Evolutionary conservation across 2,113 vertebrate species (phyloP), one percentile per base, ranked within the genome.

Genomic region (Epinephelus cyanopodus): DNA sequence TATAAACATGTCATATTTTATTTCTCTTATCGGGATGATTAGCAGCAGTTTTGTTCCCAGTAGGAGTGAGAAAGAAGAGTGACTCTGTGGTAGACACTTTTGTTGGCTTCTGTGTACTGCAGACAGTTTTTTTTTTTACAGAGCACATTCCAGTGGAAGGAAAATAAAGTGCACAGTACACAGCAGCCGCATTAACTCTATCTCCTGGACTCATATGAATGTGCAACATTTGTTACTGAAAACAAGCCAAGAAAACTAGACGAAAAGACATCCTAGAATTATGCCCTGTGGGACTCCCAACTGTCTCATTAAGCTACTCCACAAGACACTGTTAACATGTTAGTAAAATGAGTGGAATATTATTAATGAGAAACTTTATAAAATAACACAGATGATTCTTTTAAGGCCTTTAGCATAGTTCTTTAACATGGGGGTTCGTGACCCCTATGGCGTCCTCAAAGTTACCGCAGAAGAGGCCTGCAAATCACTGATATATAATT

Each of bases 231-330:
- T 56, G 25, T 69, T 60, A 19, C 11, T 77, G 62, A 52, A 58
- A 74, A 67, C 10, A 48, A 60, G 14, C 33, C 27, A 82, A 66
- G 19, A 17, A 54, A 82, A 64, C 6, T 10, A 53, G 18, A 54
- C 25, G 29, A 88, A 58, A 72, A 76, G 53, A 74, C n/a, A 75
- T 74, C 64, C 48, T 0, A 52, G 27, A 62, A 74, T 33, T 1
- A 3, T 23, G 29, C 50, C 48, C 4, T 47, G 25, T 21, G 11
- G 29, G 57, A 48, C 58, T 66, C 58, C 17, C 17, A 18, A 65
- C 47, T 53, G n/a, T 21, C n/a, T 37, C 33, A 54, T 54, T 53
- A 61, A 10, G 5, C 12, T n/a, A 29, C 9, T 53, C 45, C 11
- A 53, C 11, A 47, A 29, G 23, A 56, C 37, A 33, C 19, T 6